Base-by-base conservation (phyloP, 1,140 invertebrate genomes). In the Melitaea cinxia region DNA sequence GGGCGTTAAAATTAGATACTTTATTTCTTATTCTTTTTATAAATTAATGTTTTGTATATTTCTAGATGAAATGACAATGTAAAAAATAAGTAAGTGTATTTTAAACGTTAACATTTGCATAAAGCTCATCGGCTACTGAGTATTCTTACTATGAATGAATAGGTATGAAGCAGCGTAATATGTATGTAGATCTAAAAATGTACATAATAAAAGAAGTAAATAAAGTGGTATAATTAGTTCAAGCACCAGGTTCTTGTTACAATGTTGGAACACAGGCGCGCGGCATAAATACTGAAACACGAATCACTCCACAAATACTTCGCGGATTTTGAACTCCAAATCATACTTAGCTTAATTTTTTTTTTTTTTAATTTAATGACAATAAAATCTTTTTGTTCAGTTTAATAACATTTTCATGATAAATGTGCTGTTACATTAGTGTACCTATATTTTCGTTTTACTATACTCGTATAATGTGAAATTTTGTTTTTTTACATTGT, bases 231-330 rank as follows among this genome's bases (percentile, higher is more conserved):
- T 33, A 33, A 33, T 10, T n/a, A 2, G 42, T n/a, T 12, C n/a
- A 21, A 47, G 42, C 19, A 47, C 6, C 35, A 47, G 23, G 39
- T 19, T 60, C 56, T 56, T 10, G 42, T 12, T 17, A 10, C 42
- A 23, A 10, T 47, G 42, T 23, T 47, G 35, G 37, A 28, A 24
- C 33, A 52, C 60, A 67, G 62, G 70, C 72, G 70, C 60, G 63
- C 61, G 45, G 68, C 72, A 55, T 77, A 88, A 87, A 87, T 85
- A 87, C n/a, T n/a, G n/a, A n/a, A 83, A 85, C 79, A 67, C 63
- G 64, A 54, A 39, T 65, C 83, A 85, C 87, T 85, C 84, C 78
- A 64, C 68, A 79, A 79, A 85, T 81, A 78, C 64, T 58, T 52
- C 57, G 56, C 77, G 76, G 82, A 65, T 77, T 81, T 82, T 83